Evolutionary conservation across 2,113 vertebrate genomes (phyloP), one percentile per base, ranked within the genome.

Genomic region (Varanus salvator): DNA sequence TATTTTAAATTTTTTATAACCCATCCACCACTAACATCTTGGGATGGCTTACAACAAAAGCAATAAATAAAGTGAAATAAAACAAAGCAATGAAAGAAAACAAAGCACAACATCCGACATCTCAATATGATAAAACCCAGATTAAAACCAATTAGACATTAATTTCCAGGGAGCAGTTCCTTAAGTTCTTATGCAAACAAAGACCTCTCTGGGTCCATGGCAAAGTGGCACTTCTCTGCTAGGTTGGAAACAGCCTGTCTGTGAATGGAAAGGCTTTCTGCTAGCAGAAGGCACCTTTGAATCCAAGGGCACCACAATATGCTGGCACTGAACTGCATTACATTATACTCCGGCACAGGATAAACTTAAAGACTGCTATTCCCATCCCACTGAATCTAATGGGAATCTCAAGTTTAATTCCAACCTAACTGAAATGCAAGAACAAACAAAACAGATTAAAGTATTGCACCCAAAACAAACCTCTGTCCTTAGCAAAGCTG

Each of bases 391-490:
- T 34, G 50, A 76, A 50, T 19, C 34, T 34, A 89, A 50, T 12
- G 34, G 69, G 80, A 75, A 11, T 48, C 64, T 89, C 44, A 1
- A 84, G 25, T 66, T 86, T 74, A 60, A 66, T 68, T 52, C n/a
- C 19, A 85, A 21, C 52, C 74, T 72, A 85, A 72, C 84, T 80
- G 74, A 54, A 15, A n/a, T 29, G 69, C 15, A 85, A 44, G 64
- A 69, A 89, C 60, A 89, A 57, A 6, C 75, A 54, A 77, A 69
- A 57, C 23, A 34, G 14, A 78, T 69, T 44, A 38, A 72, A 93
- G 86, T 92, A 89, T 3, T 87, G 6, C 85, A 90, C 74, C 69
- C 50, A 90, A 92, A 96, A 95, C 93, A 89, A 91, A 96, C 94
- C 94, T 90, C 89, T 84, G 92, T 50, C 93, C 68, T 76, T 87